Base-by-base conservation (phyloP, 2,113 vertebrate genomes). In the Xiphophorus maculatus region DNA sequence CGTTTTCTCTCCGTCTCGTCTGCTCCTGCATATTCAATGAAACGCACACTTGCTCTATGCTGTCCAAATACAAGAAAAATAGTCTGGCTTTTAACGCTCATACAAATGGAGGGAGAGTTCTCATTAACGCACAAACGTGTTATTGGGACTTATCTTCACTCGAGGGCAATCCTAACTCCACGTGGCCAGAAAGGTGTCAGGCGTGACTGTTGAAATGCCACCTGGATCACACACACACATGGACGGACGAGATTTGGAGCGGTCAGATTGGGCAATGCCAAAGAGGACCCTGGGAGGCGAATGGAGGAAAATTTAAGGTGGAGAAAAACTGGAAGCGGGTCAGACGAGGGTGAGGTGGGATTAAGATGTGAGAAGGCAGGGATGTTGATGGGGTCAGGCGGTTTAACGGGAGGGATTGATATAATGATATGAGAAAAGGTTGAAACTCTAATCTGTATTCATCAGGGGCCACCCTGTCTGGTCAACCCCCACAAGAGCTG, bases 141-240 rank as follows among this genome's bases (percentile, higher is more conserved):
- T 84, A 85, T 74, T 77, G 64, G 33, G 63, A 74, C 78, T 76
- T 83, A 74, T 40, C 69, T 63, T 81, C 25, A 58, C 33, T 12
- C 4, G 64, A 76, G 82, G 80, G 65, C 79, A 64, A 33, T 14
- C 71, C 62, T 62, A 79, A 76, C 69, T 63, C 66, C 71, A 37
- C 61, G 58, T 64, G 60, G 72, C 22, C 66, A 29, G 75, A 67
- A 66, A 69, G 58, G 74, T 82, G 90, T 78, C 86, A 87, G 85
- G 74, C 86, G 85, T 93, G 92, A 87, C 89, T 89, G 87, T 69
- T 11, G 80, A 92, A 92, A 93, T 92, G 90, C 89, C 91, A 92
- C 70, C 81, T 29, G 66, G 91, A 91, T 93, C 88, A 81, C 77
- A 84, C 85, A 66, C 22, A 13, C 81, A 71, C 35, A 35, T 2